Percentiles rank a stretch among this genome's conserved stretches.
Conservation (phyloP, 2,113 vertebrate genomes). For the Enhydra lutris region DNA sequence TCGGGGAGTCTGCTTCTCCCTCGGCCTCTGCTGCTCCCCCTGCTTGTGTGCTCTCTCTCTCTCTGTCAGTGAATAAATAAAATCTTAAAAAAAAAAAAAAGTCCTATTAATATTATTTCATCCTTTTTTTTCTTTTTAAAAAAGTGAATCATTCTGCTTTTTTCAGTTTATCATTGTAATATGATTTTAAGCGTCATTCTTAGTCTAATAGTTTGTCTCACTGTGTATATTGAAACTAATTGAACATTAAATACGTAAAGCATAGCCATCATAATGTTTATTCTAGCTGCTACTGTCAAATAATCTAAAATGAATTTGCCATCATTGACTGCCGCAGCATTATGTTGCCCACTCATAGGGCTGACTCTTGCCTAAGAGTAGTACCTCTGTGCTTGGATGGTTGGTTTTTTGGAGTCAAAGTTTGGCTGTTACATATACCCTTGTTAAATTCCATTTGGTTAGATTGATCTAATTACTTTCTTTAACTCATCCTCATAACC, state of each 20-base stretch:
- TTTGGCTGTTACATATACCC: not conserved
- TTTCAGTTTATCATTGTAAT: not conserved
- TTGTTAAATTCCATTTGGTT: not conserved
- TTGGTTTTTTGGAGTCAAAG: not conserved
- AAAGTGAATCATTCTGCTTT: not conserved
- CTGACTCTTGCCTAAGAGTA: not conserved
- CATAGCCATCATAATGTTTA: not conserved
- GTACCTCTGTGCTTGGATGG: not conserved
- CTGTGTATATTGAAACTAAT: not conserved
- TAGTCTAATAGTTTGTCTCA: not conserved
- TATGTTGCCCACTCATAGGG: not conserved
- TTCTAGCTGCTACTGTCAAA: not conserved
- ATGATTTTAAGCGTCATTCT: not conserved
- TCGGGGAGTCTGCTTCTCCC: not conserved
- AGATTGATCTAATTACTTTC: not conserved
- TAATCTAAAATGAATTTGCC: not conserved
- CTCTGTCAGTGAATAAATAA: not conserved
- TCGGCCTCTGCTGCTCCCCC: not conserved
- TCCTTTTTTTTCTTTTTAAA: not conserved
- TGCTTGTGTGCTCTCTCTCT: not conserved
- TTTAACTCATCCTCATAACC: not conserved
- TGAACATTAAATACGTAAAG: not conserved
- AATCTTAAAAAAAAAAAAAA: not conserved
- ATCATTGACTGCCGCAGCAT: not conserved
- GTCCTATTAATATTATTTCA: not conserved